Percentiles rank a stretch among this genome's conserved stretches.
phyloP scores from a whole-genome alignment of 2,888 invertebrate species.

The Furcula furcula region DNA sequence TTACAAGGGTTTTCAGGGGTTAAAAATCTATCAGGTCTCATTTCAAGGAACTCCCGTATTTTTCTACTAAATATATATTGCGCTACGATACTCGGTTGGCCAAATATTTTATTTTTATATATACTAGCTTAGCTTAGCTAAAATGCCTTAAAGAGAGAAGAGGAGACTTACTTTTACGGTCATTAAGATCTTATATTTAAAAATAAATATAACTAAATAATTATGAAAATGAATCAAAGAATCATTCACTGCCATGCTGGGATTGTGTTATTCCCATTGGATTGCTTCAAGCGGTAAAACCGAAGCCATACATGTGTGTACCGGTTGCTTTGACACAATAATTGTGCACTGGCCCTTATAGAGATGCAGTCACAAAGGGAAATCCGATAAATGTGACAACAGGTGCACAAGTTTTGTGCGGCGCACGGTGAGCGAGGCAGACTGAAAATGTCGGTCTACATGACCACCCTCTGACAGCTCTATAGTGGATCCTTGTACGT shows the following conservation, averaged over 20 bases:
- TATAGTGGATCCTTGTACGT: constrained; percentile 8
- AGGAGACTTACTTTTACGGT: no score
- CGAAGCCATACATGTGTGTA: constrained; percentile 10
- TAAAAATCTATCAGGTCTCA: no score
- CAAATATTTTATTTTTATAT: no score
- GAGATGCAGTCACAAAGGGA: constrained; percentile 38
- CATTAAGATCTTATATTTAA: no score
- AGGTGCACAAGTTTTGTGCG: constrained; percentile 27
- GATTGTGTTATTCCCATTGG: neutral
- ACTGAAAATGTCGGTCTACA: constrained; percentile 20
- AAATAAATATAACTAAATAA: no score
- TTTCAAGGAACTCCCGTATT: no score
- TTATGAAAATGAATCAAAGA: no score
- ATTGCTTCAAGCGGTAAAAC: constrained; percentile 13
- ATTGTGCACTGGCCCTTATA: constrained; percentile 40
- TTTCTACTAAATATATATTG: no score
- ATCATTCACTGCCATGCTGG: neutral
- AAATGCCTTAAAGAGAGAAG: no score
- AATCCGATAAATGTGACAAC: constrained; percentile 51
- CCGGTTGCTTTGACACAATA: constrained; percentile 38
- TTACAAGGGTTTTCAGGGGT: no score
- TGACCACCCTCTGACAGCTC: constrained; percentile 20
- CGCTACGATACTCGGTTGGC: no score
- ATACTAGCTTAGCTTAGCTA: no score
- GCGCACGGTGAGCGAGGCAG: constrained; percentile 6